A percentile compares a stretch with the other conserved stretches of the same genome.
Evolutionary conservation across 2,113 vertebrate genomes (phyloP).

Genomic region (Pseudonaja textilis): DNA sequence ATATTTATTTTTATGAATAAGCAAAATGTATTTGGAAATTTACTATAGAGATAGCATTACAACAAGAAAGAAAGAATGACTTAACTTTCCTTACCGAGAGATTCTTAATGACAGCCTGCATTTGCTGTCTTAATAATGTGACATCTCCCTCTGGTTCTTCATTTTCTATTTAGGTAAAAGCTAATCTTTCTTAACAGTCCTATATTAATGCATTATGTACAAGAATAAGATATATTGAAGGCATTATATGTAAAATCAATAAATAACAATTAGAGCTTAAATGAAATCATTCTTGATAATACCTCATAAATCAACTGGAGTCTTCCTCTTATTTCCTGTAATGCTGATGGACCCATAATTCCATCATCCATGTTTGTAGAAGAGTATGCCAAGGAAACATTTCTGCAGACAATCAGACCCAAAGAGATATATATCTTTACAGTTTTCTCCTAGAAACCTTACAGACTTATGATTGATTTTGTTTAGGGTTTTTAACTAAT

Average conservation of each 20-base stretch:
- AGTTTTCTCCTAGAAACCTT: background rate
- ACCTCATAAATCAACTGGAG: slow-evolving; percentile 2
- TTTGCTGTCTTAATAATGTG: background rate
- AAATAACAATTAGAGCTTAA: background rate
- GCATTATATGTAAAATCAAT: background rate
- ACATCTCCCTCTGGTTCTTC: background rate
- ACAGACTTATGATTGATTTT: background rate
- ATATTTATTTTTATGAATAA: background rate
- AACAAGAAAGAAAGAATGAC: background rate
- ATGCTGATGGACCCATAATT: background rate
- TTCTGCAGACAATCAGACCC: background rate
- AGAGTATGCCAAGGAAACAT: background rate
- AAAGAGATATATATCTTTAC: background rate
- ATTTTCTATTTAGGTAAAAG: background rate
- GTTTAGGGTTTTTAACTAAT: background rate
- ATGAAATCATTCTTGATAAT: background rate
- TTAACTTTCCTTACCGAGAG: background rate
- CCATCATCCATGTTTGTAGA: background rate
- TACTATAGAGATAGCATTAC: background rate
- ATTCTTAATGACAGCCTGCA: background rate
- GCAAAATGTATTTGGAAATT: background rate
- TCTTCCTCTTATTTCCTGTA: background rate
- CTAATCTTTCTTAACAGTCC: background rate
- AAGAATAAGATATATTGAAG: background rate
- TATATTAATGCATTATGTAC: background rate